Evolutionary conservation across 2,888 invertebrate species (phyloP).

Genomic region (Clivina fossor): DNA sequence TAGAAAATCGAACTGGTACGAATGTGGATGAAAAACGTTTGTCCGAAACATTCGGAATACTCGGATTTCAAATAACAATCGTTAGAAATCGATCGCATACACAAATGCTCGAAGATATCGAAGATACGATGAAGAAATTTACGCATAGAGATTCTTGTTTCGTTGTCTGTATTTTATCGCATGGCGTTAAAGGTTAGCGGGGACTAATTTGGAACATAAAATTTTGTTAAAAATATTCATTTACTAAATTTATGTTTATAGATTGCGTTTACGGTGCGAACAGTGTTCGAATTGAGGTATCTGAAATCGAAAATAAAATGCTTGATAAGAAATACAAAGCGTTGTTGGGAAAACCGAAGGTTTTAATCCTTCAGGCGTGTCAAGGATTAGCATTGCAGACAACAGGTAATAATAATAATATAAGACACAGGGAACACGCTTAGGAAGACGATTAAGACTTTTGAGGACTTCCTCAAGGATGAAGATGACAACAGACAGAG

Average conservation of each 20-base stretch:
- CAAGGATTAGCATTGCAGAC: conserved; percentile 54
- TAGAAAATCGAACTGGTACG: conserved; percentile 51
- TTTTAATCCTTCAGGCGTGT: conserved; percentile 62
- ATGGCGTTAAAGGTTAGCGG: conserved; percentile 50
- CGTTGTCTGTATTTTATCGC: conserved; percentile 53
- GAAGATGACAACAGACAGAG: too few species aligned
- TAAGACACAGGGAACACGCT: too few species aligned
- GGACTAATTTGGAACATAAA: background rate
- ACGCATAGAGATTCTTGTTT: conserved; percentile 49
- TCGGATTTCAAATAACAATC: conserved; percentile 48
- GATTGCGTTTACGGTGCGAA: conserved; percentile 57
- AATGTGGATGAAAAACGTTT: conserved; percentile 48
- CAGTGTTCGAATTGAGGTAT: conserved; percentile 54
- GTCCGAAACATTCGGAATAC: conserved; percentile 47
- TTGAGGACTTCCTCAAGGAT: too few species aligned
- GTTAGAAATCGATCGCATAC: conserved; percentile 46
- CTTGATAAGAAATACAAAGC: conserved; percentile 46
- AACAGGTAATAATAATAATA: too few species aligned
- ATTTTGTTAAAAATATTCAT: conserved; percentile 6
- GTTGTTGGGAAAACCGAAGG: conserved; percentile 57
- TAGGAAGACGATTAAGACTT: too few species aligned
- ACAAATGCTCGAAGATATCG: conserved; percentile 44
- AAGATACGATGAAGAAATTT: conserved; percentile 43
- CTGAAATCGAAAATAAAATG: conserved; percentile 52
- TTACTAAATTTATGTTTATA: conserved; percentile 38